Conservation (phyloP, 2,888 invertebrate genomes). For the Chalcis sispes region DNA sequence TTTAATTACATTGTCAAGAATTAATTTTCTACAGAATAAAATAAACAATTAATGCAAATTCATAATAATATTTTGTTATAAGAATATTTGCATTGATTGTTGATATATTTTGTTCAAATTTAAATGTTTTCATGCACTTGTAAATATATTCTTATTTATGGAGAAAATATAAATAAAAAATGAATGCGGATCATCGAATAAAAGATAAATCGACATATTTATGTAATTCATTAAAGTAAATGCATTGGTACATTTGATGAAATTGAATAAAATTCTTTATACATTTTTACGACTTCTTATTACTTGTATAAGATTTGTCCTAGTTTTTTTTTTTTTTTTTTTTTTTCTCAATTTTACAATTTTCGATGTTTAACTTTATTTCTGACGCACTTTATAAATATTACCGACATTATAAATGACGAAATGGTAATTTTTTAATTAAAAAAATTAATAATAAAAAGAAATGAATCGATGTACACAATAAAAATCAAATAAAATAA, state of each 20-base stretch:
- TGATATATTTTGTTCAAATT: too few relatives aligned
- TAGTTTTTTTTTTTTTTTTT: constrained; percentile 10
- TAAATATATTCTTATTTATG: not conserved
- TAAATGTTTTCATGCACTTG: not conserved
- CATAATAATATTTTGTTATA: too few relatives aligned
- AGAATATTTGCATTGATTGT: too few relatives aligned
- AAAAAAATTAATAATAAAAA: too few relatives aligned
- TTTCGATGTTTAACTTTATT: constrained; percentile 20
- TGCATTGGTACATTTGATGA: constrained; percentile 2
- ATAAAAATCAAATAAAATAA: too few relatives aligned
- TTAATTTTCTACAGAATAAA: too few relatives aligned
- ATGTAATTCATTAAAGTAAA: constrained; percentile 28
- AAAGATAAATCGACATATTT: not conserved
- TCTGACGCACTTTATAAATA: constrained; percentile 27
- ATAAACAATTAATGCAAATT: too few relatives aligned
- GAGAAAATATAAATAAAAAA: too few relatives aligned
- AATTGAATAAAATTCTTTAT: not conserved
- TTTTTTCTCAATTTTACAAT: constrained; percentile 12
- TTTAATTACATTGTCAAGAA: too few relatives aligned
- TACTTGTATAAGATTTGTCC: not conserved
- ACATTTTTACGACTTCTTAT: not conserved
- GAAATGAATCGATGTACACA: too few relatives aligned
- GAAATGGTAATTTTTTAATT: too few relatives aligned
- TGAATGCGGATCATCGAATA: not conserved
- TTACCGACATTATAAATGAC: too few relatives aligned